Percentiles rank a stretch among this genome's conserved stretches.
Evolutionary conservation across 2,888 invertebrate species (phyloP).

Genomic region (Xylophagus ater): DNA sequence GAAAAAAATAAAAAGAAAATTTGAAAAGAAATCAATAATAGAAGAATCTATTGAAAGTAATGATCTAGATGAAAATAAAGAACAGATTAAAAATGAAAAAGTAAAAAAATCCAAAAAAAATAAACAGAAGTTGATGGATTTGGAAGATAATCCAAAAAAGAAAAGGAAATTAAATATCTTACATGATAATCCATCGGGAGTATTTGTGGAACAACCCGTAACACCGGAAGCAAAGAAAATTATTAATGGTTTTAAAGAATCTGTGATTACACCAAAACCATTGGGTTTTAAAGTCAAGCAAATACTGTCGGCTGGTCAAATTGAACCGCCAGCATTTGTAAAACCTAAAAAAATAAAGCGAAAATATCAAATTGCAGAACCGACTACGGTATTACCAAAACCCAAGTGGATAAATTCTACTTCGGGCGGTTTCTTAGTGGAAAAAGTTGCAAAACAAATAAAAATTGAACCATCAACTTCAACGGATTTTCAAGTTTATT

Average conservation of each 20-base stretch:
- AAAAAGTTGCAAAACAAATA: constrained; percentile 15
- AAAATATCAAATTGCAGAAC: constrained; percentile 14
- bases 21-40: too few species aligned
- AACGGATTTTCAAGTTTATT: constrained; percentile 18
- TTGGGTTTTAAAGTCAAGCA: constrained; percentile 22
- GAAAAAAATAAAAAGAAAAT: too few species aligned
- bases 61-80: not conserved
- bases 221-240: constrained; percentile 22
- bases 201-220: constrained; percentile 27
- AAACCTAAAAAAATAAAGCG: constrained; percentile 19
- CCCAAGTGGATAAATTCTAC: constrained; percentile 25
- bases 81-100: not conserved
- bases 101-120: not conserved
- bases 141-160: not conserved
- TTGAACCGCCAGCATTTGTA: constrained; percentile 10
- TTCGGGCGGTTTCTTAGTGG: constrained; percentile 23
- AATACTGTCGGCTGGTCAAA: constrained; percentile 18
- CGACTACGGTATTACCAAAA: constrained; percentile 19
- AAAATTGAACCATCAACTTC: constrained; percentile 11
- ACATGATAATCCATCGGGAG: constrained; percentile 24
- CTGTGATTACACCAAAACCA: constrained; percentile 22
- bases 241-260: constrained; percentile 7
- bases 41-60: too few species aligned
- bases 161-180: constrained; percentile 1
- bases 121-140: not conserved